phyloP scores from a whole-genome alignment of 2,888 invertebrate genomes.

The Dioctria linearis region DNA sequence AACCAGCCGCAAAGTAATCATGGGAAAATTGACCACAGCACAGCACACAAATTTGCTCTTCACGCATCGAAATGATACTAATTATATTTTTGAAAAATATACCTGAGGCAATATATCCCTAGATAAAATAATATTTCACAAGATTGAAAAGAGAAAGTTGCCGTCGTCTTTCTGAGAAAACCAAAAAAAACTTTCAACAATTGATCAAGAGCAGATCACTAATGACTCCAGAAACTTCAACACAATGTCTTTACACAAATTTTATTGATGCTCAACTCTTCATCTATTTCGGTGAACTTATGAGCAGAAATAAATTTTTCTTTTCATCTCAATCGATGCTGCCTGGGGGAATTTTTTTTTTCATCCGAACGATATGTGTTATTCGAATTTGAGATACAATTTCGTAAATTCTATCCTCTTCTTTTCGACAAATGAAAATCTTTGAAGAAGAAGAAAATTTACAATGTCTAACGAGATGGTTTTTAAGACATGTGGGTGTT shows the following conservation, averaged over 20 bases:
- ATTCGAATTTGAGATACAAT: conserved; percentile 5
- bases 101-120: background rate
- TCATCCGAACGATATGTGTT: background rate
- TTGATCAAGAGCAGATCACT: conserved; percentile 51
- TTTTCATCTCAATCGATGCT: background rate
- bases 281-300: conserved; percentile 20
- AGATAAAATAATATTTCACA: conserved; percentile 42
- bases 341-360: background rate
- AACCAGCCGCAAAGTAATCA: conserved; percentile 25
- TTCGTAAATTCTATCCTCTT: conserved; percentile 41
- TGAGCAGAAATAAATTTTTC: background rate
- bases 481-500: conserved; percentile 47
- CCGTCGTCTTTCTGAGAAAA: conserved; percentile 24
- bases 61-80: conserved; percentile 39
- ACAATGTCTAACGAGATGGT: background rate
- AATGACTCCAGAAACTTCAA: conserved; percentile 33
- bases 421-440: conserved; percentile 24
- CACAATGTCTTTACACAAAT: conserved; percentile 19
- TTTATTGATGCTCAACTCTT: conserved; percentile 32
- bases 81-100: conserved; percentile 9
- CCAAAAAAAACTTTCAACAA: conserved; percentile 49
- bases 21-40: conserved; percentile 42
- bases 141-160: conserved; percentile 36
- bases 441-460: conserved; percentile 13
- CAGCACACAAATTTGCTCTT: conserved; percentile 25